These are phyloP conservation scores for Nibea albiflora DNA, from an alignment of 2,113 vertebrate species.

Conservation along the genomic window DNA sequence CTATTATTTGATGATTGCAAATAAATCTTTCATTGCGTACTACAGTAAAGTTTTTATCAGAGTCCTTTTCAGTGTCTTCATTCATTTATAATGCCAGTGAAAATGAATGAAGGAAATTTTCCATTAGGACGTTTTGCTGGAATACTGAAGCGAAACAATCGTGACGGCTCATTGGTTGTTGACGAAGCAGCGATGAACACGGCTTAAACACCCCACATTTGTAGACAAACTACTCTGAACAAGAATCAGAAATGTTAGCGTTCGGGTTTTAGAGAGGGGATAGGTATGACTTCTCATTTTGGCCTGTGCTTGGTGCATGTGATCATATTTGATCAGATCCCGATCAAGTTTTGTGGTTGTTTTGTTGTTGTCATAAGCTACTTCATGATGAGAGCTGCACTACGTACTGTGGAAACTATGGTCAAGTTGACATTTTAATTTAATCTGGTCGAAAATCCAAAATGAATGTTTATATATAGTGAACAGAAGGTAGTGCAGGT, in stretches of 20 bases:
- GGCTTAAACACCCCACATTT: constrained; percentile 23
- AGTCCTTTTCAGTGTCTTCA: constrained; percentile 7
- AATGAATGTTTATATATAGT: background rate
- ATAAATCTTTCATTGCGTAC: constrained; percentile 26
- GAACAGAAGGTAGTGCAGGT: constrained; percentile 71
- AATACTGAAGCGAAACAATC: constrained; percentile 26
- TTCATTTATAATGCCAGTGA: constrained; percentile 11
- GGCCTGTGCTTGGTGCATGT: constrained; percentile 70
- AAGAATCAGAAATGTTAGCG: background rate
- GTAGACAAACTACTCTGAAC: background rate
- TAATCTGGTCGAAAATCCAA: background rate
- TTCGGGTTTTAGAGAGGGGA: background rate
- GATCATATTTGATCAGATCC: constrained; percentile 36
- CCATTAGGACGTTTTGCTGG: constrained; percentile 12
- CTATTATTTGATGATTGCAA: constrained; percentile 35
- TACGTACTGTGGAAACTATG: constrained; percentile 31
- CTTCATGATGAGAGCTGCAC: constrained; percentile 68
- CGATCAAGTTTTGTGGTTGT: constrained; percentile 38
- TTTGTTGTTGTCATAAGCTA: constrained; percentile 22
- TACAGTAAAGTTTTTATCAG: constrained; percentile 31
- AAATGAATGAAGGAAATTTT: constrained; percentile 23
- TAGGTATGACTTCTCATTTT: constrained; percentile 32
- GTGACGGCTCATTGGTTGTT: constrained; percentile 39
- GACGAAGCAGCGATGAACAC: constrained; percentile 27
- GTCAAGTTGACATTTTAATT: constrained; percentile 16